Evolutionary conservation across 2,888 invertebrate species (phyloP), one percentile per base, ranked within the genome.

Genomic region (Drosophila subsilvestris): DNA sequence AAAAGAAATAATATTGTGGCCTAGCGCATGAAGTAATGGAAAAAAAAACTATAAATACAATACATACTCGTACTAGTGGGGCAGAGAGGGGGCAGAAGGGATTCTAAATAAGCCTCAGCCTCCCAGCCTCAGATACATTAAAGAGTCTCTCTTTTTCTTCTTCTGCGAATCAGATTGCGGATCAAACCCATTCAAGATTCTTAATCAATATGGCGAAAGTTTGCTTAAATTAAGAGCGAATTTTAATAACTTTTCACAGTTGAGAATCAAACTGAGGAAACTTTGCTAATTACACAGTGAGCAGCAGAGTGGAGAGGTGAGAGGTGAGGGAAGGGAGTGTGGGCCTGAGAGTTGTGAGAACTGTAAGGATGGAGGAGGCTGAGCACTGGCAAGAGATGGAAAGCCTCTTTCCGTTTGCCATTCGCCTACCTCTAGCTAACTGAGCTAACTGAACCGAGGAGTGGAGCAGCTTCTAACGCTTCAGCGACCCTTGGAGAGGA

Each of bases 11-110:
- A 66, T 60, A 57, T 61, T 75, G 29, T 53, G 47, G 53, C 27
- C 14, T 8, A 12, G n/a, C 27, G n/a, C 48, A 48, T 53, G 56
- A 50, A 43, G 49, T 50, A 65, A 32, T 29, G 32, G 57, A 63
- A 58, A 43, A 56, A 45, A 57, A 61, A 63, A 63, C 66, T 73
- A 78, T 71, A 78, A 73, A 83, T 75, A 80, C 44, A 29, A 51
- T 37, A 48, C 44, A 45, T 57, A 66, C 37, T 49, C 62, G 18
- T 22, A 47, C 29, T 42, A 22, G 27, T 37, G 6, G 49, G 32
- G 17, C 37, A 37, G 29, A 29, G 32, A 29, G 10, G 32, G 32
- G 10, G 32, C 32, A 8, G 48, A n/a, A 29, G 12, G 9, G 12
- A 12, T 29, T 22, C 17, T 44, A 48, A 43, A 66, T 49, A n/a